Base-by-base conservation (phyloP, 1,140 invertebrate species). In the Papilio dardanus region DNA sequence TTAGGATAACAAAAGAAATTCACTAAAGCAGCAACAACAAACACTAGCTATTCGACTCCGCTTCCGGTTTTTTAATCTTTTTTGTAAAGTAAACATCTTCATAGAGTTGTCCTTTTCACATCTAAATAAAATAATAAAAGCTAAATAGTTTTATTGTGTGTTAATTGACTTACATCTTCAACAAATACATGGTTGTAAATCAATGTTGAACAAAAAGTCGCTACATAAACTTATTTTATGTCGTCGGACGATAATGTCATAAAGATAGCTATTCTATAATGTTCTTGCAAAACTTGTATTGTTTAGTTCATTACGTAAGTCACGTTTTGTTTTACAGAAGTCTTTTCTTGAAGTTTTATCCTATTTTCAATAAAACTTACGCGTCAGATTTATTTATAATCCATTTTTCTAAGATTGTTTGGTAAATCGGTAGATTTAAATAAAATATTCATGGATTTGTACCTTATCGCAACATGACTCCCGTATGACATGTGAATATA, bases 401-500 rank as follows among this genome's bases (percentile, higher is more conserved):
- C n/a, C n/a, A n/a, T n/a, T 10, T 37, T 12, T 12, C 14, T 37
- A 14, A 3, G 10, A 37, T 12, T 12, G 35, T 12, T 37, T 12
- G 35, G 35, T 0, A 58, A 16, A 28, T 30, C 4, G 12, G 54
- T 4, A 30, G 24, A 62, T 62, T 24, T 58, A 8, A 28, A 30
- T 62, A 28, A 62, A 62, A 62, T 62, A 62, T 30, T 62, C 10
- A 28, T 62, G 54, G 24, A 62, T 14, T 30, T 28, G 54, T 58
- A 50, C 16, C 46, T 50, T 50, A 28, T 24, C 8, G 50, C 12
- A 28, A 62, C 24, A 62, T 62, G 14, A 28, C 10, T 62, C 54
- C 8, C 54, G 14, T 62, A 62, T 81, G 81, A 83, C 82, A 84
- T 84, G 71, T 83, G 78, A 79, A 85, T 83, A 85, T 79, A 81